phyloP scores from a whole-genome alignment of 2,888 invertebrate species.

The Nymphalis urticae region DNA sequence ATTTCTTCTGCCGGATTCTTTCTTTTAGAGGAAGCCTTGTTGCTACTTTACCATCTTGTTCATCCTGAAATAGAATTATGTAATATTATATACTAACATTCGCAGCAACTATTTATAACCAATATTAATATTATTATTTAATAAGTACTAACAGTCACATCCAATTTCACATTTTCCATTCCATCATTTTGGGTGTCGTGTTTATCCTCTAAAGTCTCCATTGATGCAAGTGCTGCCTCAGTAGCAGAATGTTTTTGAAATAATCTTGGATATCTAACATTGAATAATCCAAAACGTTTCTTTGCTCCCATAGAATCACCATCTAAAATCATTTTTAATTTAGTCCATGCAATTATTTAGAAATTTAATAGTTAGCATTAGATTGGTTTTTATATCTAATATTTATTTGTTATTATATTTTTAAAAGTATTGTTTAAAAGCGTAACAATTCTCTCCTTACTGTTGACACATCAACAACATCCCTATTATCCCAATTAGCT shows the following conservation, averaged over 20 bases:
- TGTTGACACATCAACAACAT: no score
- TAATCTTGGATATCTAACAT: constrained; percentile 74
- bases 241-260: constrained; percentile 80
- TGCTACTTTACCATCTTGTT: constrained; percentile 78
- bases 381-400: no score
- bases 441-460: no score
- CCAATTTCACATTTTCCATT: constrained; percentile 87
- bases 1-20: constrained; percentile 84
- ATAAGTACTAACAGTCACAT: constrained; percentile 68
- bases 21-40: constrained; percentile 79
- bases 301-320: constrained; percentile 48
- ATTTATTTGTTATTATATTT: no score
- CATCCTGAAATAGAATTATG: constrained; percentile 59
- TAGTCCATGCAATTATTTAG: no score
- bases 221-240: constrained; percentile 89
- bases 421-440: no score
- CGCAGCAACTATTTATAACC: background rate
- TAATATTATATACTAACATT: background rate
- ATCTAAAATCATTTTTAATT: constrained; percentile 42
- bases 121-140: background rate
- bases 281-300: constrained; percentile 49
- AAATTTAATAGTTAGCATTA: no score
- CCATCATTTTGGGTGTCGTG: constrained; percentile 87
- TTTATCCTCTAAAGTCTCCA: constrained; percentile 90
- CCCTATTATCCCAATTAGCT: no score